Evolutionary conservation across 2,797 vertebrate species (phyloP).

Genomic region (Clamator glandarius): DNA sequence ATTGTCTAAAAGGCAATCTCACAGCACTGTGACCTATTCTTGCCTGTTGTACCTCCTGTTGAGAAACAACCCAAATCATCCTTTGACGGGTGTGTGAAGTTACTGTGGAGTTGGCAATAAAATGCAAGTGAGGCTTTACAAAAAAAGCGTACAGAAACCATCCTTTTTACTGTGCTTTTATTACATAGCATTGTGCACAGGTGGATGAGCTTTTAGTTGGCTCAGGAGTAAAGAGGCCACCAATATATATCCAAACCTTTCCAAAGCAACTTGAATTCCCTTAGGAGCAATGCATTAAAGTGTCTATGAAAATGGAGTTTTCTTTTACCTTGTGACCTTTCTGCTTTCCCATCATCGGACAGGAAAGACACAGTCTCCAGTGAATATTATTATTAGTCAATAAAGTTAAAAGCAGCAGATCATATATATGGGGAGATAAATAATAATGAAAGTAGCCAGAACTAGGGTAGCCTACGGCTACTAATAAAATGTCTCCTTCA

Average conservation of each 20-base stretch:
- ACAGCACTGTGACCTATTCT: conserved; percentile 27
- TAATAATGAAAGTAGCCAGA: conserved; percentile 2
- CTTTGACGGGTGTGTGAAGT: background rate
- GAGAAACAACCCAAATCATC: background rate
- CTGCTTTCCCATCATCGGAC: background rate
- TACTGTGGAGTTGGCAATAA: background rate
- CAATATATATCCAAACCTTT: conserved; percentile 38
- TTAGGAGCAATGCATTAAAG: conserved; percentile 23
- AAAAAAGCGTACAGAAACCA: background rate
- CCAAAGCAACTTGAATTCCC: conserved; percentile 32
- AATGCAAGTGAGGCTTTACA: background rate
- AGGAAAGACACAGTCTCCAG: background rate
- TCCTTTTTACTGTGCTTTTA: conserved; percentile 46
- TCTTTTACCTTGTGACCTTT: conserved; percentile 50
- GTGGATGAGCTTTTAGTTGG: conserved; percentile 42
- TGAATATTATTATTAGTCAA: conserved; percentile 35
- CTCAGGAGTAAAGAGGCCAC: background rate
- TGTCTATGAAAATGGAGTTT: conserved; percentile 37
- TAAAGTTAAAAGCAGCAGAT: conserved; percentile 34
- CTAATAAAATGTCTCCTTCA: conserved; percentile 42
- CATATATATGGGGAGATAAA: background rate
- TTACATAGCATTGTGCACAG: conserved; percentile 36
- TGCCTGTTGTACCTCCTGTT: background rate
- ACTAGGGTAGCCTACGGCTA: background rate
- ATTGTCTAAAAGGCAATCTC: conserved; percentile 32